Evolutionary conservation across 1,140 invertebrate genomes (phyloP).

Genomic region (Cyclargus thomasi): DNA sequence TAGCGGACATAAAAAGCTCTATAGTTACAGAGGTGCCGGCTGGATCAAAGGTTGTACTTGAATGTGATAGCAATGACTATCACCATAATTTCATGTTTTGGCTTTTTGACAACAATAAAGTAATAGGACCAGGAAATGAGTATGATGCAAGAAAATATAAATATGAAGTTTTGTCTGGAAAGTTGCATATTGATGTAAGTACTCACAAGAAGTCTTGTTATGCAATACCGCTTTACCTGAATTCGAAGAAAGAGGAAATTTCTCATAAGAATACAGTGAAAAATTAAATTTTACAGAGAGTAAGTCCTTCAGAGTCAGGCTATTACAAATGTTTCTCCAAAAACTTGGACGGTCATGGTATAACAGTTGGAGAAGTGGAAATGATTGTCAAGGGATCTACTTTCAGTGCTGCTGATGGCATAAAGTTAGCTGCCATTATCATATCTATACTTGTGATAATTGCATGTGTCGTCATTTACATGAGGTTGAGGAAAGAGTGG

Average conservation of each 20-base stretch:
- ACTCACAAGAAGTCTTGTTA: not conserved
- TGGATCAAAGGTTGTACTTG: slow-evolving; percentile 77
- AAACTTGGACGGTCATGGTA: slow-evolving; percentile 70
- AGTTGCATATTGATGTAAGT: slow-evolving; percentile 79
- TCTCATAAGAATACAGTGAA: not conserved
- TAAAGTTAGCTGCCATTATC: slow-evolving; percentile 62
- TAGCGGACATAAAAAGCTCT: slow-evolving; percentile 40
- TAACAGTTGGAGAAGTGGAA: slow-evolving; percentile 76
- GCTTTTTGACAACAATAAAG: slow-evolving; percentile 76
- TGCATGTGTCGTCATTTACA: slow-evolving; percentile 62
- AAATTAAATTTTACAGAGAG: slow-evolving; percentile 65
- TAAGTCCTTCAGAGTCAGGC: slow-evolving; percentile 77
- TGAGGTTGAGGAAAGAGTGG: slow-evolving; percentile 59
- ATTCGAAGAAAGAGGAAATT: not conserved
- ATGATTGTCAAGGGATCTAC: slow-evolving; percentile 74
- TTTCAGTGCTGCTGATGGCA: slow-evolving; percentile 72
- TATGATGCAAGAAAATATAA: slow-evolving; percentile 80
- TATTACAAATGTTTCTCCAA: slow-evolving; percentile 80
- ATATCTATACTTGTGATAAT: slow-evolving; percentile 64
- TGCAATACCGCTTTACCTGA: not conserved
- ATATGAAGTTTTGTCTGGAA: slow-evolving; percentile 81
- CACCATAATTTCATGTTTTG: slow-evolving; percentile 82
- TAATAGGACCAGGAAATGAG: slow-evolving; percentile 79
- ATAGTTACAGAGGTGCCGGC: slow-evolving; percentile 75
- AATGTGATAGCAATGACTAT: slow-evolving; percentile 80